These are phyloP conservation scores for Cherax destructor DNA, from an alignment of 1,140 invertebrate genomes.

Conservation along the genomic window DNA sequence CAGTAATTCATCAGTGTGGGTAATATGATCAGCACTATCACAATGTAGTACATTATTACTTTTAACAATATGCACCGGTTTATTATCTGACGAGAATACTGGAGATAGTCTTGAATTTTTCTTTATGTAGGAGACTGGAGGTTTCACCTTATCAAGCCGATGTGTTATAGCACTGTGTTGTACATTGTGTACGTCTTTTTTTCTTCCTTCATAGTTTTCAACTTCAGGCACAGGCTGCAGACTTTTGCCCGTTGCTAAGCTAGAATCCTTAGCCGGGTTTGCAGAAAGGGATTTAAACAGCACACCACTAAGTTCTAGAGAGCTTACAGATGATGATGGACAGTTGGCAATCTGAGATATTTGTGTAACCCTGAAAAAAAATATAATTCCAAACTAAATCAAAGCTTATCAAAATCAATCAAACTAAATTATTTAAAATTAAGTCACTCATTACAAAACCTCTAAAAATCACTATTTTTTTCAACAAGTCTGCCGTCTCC, in stretches of 20 bases:
- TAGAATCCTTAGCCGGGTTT: background rate
- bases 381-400: background rate
- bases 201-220: background rate
- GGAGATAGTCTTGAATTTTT: background rate
- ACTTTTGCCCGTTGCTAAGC: too few species aligned
- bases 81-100: background rate
- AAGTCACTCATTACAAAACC: background rate
- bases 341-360: background rate
- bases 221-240: background rate
- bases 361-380: background rate
- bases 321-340: slow-evolving; percentile 20
- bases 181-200: background rate
- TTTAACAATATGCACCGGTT: background rate
- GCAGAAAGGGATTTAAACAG: slow-evolving; percentile 26
- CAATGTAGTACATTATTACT: background rate
- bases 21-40: too few species aligned
- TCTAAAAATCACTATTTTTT: background rate
- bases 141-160: background rate
- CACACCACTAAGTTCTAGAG: background rate
- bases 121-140: background rate
- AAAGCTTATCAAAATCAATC: background rate
- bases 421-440: background rate
- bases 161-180: too few species aligned
- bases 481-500: too few species aligned
- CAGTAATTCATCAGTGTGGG: too few species aligned